phyloP scores from a whole-genome alignment of 2,888 invertebrate species.

The Agelastica alni region DNA sequence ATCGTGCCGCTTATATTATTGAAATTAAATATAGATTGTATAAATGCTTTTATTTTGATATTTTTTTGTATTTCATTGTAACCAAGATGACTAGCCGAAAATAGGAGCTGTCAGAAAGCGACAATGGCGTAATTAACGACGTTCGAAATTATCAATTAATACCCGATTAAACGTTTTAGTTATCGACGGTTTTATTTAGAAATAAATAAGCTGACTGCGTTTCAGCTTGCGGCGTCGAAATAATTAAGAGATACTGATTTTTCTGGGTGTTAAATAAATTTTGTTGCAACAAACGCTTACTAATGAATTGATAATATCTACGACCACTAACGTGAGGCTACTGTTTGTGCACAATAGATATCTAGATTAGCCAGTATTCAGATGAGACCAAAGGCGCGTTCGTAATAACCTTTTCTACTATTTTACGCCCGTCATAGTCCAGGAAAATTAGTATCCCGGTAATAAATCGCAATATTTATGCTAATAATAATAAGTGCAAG shows the following conservation, averaged over 20 bases:
- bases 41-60: not conserved
- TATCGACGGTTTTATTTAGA: constrained; percentile 26
- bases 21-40: constrained; percentile 5
- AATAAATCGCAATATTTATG: too few relatives aligned
- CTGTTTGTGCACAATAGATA: constrained; percentile 19
- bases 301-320: constrained; percentile 30
- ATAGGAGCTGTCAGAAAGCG: not conserved
- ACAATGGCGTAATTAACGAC: constrained; percentile 4
- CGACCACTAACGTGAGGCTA: constrained; percentile 21
- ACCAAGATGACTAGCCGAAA: constrained; percentile 4
- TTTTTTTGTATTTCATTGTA: not conserved
- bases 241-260: constrained; percentile 29
- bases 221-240: constrained; percentile 27
- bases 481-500: not conserved
- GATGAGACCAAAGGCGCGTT: not conserved
- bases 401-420: too few relatives aligned
- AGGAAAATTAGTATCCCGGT: too few relatives aligned
- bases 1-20: too few relatives aligned
- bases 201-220: constrained; percentile 28
- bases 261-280: constrained; percentile 15
- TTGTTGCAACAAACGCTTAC: constrained; percentile 25
- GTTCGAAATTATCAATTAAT: constrained; percentile 5
- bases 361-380: constrained; percentile 17
- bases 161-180: constrained; percentile 1
- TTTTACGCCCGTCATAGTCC: too few relatives aligned